Evolutionary conservation across 1,140 invertebrate genomes (phyloP), one percentile per base, ranked within the genome.

Genomic region (Atta cephalotes): DNA sequence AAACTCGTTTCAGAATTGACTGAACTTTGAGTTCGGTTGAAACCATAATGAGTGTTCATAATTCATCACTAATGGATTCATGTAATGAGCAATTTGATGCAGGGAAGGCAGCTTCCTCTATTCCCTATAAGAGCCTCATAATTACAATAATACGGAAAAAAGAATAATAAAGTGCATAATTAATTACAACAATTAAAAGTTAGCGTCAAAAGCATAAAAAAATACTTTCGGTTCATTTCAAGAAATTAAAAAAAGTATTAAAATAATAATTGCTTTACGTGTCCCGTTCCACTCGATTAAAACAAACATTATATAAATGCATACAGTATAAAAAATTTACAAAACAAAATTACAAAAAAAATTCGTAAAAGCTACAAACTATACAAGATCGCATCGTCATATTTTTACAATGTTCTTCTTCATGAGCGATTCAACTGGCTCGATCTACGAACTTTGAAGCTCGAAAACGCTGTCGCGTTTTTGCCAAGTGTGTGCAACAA

Each of bases 11-110:
- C n/a, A 39, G 45, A 71, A 70, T 31, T 63, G 49, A 31, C 39
- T 28, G 28, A 62, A 71, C 39, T 80, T 25, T 10, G 21, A 53
- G 28, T 53, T 53, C 7, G 28, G 14, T 12, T 31, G 49, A 62
- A 31, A 72, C 28, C 72, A 14, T 53, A 51, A 77, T 53, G 53
- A 80, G 53, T 14, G 56, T 51, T 56, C 49, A 85, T 80, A 80
- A 80, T 86, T 71, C 62, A 80, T 58, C 63, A 80, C n/a, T 51
- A 86, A 7, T 66, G 63, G 72, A 21, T 63, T 25, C 56, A 25
- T 39, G 28, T 21, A 62, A 63, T 35, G 58, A 85, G 25, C 58
- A 25, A 85, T 51, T 62, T 56, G 31, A 70, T n/a, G 31, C 31
- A 62, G 21, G 25, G 2, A 31, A 51, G 16, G 21, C 25, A 53